These are phyloP conservation scores for Drosophila lacicola DNA, from an alignment of 2,888 invertebrate genomes.

Conservation along the genomic window DNA sequence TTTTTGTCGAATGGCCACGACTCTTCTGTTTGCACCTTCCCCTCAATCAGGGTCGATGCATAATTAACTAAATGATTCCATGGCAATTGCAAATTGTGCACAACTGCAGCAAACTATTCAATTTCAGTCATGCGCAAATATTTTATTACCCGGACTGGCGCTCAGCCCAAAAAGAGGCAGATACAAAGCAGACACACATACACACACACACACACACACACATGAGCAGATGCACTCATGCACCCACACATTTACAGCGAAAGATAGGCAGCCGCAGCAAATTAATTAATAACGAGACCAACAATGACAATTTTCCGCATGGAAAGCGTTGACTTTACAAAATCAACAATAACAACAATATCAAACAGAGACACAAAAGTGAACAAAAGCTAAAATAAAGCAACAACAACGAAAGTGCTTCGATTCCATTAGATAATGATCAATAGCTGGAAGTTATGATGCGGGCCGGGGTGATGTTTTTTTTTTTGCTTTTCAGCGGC, in stretches of 20 bases:
- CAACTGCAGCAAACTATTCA: constrained; percentile 74
- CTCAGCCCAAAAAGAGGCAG: constrained; percentile 27
- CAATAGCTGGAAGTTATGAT: constrained; percentile 34
- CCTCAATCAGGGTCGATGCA: constrained; percentile 27
- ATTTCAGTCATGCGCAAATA: constrained; percentile 77
- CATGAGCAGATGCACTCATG: background rate
- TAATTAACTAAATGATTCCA: constrained; percentile 60
- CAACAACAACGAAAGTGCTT: constrained; percentile 25
- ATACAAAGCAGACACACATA: constrained; percentile 15
- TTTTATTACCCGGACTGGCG: constrained; percentile 61
- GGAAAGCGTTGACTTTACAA: constrained; percentile 59
- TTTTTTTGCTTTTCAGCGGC: constrained; percentile 20
- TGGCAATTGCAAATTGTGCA: constrained; percentile 72
- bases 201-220: background rate
- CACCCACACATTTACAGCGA: constrained; percentile 19
- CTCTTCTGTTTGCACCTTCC: background rate
- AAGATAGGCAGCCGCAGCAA: constrained; percentile 61
- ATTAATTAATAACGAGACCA: constrained; percentile 78
- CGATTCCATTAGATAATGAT: constrained; percentile 52
- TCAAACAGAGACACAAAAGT: constrained; percentile 32
- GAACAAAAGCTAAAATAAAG: constrained; percentile 50
- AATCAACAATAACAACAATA: constrained; percentile 26
- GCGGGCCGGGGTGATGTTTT: constrained; percentile 24
- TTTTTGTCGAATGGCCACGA: constrained; percentile 2
- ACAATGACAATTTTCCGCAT: constrained; percentile 80